Evolutionary conservation across 2,113 vertebrate genomes (phyloP).

Genomic region (Albula glossodonta): DNA sequence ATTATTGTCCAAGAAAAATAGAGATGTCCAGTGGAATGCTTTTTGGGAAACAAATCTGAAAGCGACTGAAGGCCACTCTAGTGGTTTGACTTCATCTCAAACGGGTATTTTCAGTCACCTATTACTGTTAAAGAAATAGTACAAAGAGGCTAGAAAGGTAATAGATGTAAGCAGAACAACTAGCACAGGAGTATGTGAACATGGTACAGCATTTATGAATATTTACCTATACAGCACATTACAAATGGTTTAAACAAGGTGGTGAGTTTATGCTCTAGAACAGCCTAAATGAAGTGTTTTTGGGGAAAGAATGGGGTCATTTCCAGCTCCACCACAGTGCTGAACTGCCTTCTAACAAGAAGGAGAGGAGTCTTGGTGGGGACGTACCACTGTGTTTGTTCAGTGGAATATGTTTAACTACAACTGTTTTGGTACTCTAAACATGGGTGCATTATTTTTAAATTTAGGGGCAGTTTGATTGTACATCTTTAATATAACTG

Average conservation of each 20-base stretch:
- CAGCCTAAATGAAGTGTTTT: too few relatives aligned
- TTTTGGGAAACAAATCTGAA: not conserved
- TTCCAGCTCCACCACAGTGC: not conserved
- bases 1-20: slow-evolving; percentile 8
- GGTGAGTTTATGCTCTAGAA: too few relatives aligned
- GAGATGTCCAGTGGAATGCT: slow-evolving; percentile 7
- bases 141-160: not conserved
- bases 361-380: too few relatives aligned
- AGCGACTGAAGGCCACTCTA: not conserved
- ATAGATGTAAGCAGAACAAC: not conserved
- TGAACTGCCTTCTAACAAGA: not conserved
- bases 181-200: not conserved
- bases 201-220: not conserved
- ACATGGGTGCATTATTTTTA: too few relatives aligned
- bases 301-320: too few relatives aligned
- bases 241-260: too few relatives aligned
- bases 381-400: too few relatives aligned
- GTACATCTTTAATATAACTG: too few relatives aligned
- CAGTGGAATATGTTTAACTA: too few relatives aligned
- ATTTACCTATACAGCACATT: too few relatives aligned
- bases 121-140: not conserved
- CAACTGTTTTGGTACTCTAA: too few relatives aligned
- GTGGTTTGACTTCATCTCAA: not conserved
- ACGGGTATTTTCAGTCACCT: not conserved
- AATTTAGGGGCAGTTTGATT: too few relatives aligned